Base-by-base conservation (phyloP, 2,113 vertebrate species). In the Phasianus colchicus region DNA sequence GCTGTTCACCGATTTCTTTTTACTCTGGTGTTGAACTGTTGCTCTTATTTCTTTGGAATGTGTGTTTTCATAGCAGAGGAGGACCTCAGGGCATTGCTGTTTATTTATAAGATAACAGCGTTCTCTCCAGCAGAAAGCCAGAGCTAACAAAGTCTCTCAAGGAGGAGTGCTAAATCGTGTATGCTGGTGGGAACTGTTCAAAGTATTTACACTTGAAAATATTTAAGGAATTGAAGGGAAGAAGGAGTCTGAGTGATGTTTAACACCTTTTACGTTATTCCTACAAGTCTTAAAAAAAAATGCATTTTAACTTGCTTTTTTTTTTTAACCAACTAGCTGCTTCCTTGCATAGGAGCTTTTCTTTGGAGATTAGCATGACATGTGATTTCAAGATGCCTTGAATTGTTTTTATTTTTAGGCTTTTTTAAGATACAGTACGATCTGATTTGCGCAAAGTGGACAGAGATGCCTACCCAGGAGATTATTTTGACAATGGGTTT, bases 61-160 rank as follows among this genome's bases (percentile, higher is more conserved):
- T 34, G 57, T 92, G 48, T 83, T 94, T 86, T 89, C 80, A 9
- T 95, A 93, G 90, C 74, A 72, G 73, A 95, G 93, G 67, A 82
- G 45, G 50, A 91, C 92, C 89, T 95, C 32, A 2, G 93, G 96
- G 92, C 88, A 95, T 42, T 88, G 89, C 90, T 96, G 52, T 85
- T 95, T 96, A 89, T 96, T 97, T 91, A 36, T 96, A 91, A 92
- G 83, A 83, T 92, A 96, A 95, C 95, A 79, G 63, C 7, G 1
- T 80, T 94, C 52, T 38, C 87, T 86, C 54, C 91, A 92, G 94
- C 45, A 85, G 86, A 96, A 92, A 88, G 36, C 65, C 29, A 4
- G 47, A 93, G 70, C n/a, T 27, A 54, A 67, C 60, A 60, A 77
- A 80, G 90, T 95, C 60, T 74, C 81, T 93, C 45, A 66, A 64